Base-by-base conservation (phyloP, 2,888 invertebrate species). In the Hirtodrosophila histrioides region DNA sequence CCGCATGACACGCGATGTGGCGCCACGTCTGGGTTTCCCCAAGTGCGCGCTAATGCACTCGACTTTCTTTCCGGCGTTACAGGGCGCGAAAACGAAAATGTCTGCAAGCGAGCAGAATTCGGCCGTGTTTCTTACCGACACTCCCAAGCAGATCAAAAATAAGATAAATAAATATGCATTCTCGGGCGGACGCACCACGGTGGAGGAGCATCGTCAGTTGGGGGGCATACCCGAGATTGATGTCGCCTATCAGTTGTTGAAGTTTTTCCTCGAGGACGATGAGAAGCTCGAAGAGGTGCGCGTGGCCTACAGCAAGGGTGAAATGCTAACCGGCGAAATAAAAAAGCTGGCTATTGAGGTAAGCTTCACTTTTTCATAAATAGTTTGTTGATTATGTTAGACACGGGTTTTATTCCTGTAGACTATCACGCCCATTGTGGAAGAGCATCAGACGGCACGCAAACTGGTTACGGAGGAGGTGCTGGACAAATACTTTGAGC, bases 1-100 rank as follows among this genome's bases (percentile, higher is more conserved):
- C 92, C 94, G 99, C 33, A 98, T 99, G 99, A 96, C 98, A 0
- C 94, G 99, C 54, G 99, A 99, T 92, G 98, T 99, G n/a, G 98
- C 99, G 0, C 98, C 99, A 0, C 94, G 96, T 9, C 92, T 99
- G 10, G 96, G 97, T 81, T 93, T 94, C 91, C 94, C 95, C 11
- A 97, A 99, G 92, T 98, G 99, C 55, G 94, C 98, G 4, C 92
- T 97, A 41, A 90, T 97, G 31, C 98, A 98, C 91, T 95, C 97
- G 11, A 93, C 94, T 64, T 98, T 99, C 94, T 95, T 98, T 74
- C 98, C 98, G 0, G 97, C 98, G 0, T 92, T 99, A 46, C 99
- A 99, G 92, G 99, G 99, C 0, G 97, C 99, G 0, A 96, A 97
- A 90, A 97, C 97, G 23, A 99, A 99, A 93, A 99, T 99, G 99